Base-by-base conservation (phyloP, 2,797 vertebrate species). In the Poeciliopsis gracilis region DNA sequence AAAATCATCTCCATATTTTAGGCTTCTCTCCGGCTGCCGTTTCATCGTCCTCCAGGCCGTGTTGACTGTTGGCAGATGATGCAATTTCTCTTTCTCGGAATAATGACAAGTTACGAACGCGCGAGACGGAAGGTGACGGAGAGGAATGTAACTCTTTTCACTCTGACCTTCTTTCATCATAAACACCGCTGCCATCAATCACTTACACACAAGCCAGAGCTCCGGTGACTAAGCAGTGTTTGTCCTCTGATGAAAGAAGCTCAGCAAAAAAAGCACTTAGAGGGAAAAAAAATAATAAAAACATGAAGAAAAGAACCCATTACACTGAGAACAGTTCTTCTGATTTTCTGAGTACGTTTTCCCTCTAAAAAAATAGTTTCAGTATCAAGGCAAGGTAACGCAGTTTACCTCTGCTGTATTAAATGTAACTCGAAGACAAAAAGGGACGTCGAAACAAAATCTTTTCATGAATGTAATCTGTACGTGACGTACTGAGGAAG, bases 81-180 rank as follows among this genome's bases (percentile, higher is more conserved):
- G 20, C 38, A 5, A 63, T 45, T 61, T 33, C 43, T 49, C 28
- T 49, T 69, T 75, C 30, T 49, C 47, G 1, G 53, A 66, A 72
- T 49, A 67, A 74, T 13, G 67, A 82, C 38, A 59, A 55, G 74
- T 53, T 72, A 2, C 18, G 46, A 70, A 43, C 53, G 57, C 53
- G 51, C 75, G 28, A 53, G 18, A 15, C 70, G 33, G 41, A 66
- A 82, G 82, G 87, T 77, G 84, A 73, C 84, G 45, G 61, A 89
- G 76, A 87, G 76, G 84, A 88, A 90, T 89, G 88, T 90, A 84
- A 90, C 85, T 88, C 82, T 85, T 77, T 79, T 82, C 79, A 72
- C 69, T 86, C 80, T 90, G 82, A 85, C 89, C 87, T 89, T 66
- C 89, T 92, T 90, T 91, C 88, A 92, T 92, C 87, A 69, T 71